Conservation (phyloP, 2,113 vertebrate genomes). For the Pterocles burchelli region DNA sequence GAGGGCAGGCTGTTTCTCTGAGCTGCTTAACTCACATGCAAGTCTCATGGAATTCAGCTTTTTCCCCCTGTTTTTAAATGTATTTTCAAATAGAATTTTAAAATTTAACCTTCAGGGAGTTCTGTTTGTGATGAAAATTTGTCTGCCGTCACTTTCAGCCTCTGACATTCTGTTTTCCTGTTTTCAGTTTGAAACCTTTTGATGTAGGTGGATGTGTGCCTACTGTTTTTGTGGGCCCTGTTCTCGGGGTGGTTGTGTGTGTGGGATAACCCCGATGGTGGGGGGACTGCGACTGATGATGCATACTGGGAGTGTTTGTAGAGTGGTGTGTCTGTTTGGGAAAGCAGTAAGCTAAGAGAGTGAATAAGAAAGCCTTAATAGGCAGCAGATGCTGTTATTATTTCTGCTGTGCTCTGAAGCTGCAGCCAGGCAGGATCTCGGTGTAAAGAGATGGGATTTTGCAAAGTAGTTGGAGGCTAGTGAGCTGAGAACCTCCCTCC, state of each 20-base stretch:
- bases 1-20: neutral
- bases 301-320: neutral
- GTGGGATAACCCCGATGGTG: constrained; percentile 1
- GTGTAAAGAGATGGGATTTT: neutral
- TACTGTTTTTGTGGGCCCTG: neutral
- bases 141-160: neutral
- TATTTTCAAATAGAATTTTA: neutral
- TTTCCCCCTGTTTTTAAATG: neutral
- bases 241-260: neutral
- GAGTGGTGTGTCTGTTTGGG: neutral
- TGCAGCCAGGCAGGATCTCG: neutral
- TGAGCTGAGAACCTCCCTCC: neutral
- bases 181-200: neutral
- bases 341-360: neutral
- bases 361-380: neutral
- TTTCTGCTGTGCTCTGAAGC: neutral
- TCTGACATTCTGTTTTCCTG: constrained; percentile 15
- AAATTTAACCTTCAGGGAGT: neutral
- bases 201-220: neutral
- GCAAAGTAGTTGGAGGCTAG: neutral
- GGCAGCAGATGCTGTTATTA: neutral
- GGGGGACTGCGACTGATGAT: neutral
- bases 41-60: neutral
- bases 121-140: neutral
- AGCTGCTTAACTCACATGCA: neutral